Percentiles rank a stretch among this genome's conserved stretches.
phyloP scores from a whole-genome alignment of 2,113 vertebrate species.

The Chiloscyllium plagiosum region DNA sequence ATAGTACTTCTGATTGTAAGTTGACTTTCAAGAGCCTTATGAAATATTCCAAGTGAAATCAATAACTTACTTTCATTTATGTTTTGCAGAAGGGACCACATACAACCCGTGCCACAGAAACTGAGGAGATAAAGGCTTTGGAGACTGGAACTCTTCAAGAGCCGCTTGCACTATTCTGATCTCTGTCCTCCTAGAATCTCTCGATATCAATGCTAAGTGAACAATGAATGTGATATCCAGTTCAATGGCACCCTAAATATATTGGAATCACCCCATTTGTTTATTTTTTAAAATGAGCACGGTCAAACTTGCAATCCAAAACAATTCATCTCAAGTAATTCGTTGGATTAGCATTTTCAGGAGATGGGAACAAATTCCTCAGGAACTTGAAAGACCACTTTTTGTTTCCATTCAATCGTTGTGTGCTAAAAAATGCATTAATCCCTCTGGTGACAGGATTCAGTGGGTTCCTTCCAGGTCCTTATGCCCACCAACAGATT shows the following conservation, averaged over 20 bases:
- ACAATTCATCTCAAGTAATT: background rate
- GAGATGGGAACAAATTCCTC: background rate
- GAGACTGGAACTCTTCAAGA: conserved; percentile 21
- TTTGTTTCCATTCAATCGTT: background rate
- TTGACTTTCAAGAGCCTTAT: background rate
- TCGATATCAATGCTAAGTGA: background rate
- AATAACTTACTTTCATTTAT: no score
- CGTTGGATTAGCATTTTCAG: background rate
- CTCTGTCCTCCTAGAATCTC: background rate
- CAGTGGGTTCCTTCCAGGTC: background rate
- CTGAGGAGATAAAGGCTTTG: background rate
- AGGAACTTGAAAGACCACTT: background rate
- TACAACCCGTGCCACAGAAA: background rate
- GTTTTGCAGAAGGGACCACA: conserved; percentile 32
- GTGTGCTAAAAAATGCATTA: background rate
- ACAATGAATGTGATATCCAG: conserved; percentile 7
- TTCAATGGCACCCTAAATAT: background rate
- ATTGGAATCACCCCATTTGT: background rate
- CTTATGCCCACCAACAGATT: background rate
- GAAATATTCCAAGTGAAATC: background rate
- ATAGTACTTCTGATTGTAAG: background rate
- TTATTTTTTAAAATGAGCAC: background rate
- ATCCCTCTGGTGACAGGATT: background rate
- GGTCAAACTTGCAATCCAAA: background rate
- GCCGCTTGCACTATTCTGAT: conserved; percentile 22